Evolutionary conservation across 2,113 vertebrate genomes (phyloP).

Genomic region (Trichomycterus rosablanca): DNA sequence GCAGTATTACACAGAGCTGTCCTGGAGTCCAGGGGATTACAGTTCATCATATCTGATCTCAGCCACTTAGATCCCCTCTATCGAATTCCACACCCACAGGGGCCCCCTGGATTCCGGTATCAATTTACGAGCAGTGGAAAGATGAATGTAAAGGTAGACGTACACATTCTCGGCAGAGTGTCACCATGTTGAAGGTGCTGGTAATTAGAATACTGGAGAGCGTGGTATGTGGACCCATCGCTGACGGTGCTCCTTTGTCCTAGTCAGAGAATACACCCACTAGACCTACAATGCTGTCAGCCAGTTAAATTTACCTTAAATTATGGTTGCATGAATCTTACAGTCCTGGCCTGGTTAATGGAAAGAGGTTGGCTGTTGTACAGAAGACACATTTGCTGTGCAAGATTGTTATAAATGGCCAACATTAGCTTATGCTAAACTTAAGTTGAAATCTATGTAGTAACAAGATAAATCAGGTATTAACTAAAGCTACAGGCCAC

Average conservation of each 20-base stretch:
- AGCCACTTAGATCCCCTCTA: conserved; percentile 39
- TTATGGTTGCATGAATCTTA: conserved; percentile 8
- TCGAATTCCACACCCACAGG: conserved; percentile 56
- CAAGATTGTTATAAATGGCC: too few species aligned
- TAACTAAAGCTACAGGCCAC: too few species aligned
- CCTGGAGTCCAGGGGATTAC: conserved; percentile 60
- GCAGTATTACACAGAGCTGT: conserved; percentile 47
- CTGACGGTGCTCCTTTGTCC: conserved; percentile 24
- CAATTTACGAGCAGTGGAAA: conserved; percentile 58
- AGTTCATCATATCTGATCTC: conserved; percentile 66
- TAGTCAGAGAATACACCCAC: conserved; percentile 16
- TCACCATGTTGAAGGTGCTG: conserved; percentile 12
- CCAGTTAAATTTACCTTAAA: conserved; percentile 3
- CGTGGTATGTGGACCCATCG: conserved; percentile 11
- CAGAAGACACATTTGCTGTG: too few species aligned
- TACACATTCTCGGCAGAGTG: conserved; percentile 26
- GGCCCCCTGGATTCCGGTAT: conserved; percentile 59
- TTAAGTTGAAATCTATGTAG: too few species aligned
- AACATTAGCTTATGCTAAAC: too few species aligned
- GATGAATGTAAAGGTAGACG: conserved; percentile 36
- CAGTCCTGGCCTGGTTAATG: too few species aligned
- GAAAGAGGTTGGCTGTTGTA: too few species aligned
- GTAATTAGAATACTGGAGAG: conserved; percentile 30
- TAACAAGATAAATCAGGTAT: too few species aligned
- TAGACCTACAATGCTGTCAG: conserved; percentile 17